Evolutionary conservation across 2,888 invertebrate genomes (phyloP).

Genomic region (Agrotis clavis): DNA sequence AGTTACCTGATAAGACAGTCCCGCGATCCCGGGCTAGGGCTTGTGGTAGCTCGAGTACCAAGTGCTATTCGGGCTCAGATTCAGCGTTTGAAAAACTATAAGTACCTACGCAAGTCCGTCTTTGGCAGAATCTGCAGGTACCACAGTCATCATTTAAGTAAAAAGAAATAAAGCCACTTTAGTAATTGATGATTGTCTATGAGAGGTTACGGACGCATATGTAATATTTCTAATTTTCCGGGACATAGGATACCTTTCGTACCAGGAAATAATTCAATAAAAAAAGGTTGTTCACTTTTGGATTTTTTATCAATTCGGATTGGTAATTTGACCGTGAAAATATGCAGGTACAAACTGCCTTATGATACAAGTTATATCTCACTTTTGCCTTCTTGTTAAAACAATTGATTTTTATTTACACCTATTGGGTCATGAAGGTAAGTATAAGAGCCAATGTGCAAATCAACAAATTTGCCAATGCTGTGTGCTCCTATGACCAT

Average conservation of each 20-base stretch:
- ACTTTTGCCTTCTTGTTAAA: neutral
- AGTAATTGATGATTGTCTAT: neutral
- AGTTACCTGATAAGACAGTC: too few relatives aligned
- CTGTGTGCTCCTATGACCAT: too few relatives aligned
- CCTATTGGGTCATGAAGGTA: too few relatives aligned
- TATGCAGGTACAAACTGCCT: too few relatives aligned
- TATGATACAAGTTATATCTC: neutral
- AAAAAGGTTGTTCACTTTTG: constrained; percentile 4
- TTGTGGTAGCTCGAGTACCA: too few relatives aligned
- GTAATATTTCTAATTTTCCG: constrained; percentile 17
- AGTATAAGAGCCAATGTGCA: too few relatives aligned
- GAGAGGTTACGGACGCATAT: neutral
- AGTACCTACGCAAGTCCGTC: neutral
- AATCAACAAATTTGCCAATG: too few relatives aligned
- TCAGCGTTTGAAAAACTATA: neutral
- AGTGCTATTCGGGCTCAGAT: neutral
- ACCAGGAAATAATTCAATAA: constrained; percentile 11
- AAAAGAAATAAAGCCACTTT: neutral
- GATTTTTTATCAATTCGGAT: constrained; percentile 12
- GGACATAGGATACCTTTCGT: constrained; percentile 9
- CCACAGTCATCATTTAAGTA: neutral
- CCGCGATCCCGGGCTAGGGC: too few relatives aligned
- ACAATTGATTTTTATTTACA: too few relatives aligned
- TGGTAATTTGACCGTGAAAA: neutral
- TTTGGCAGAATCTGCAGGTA: neutral